Base-by-base conservation (phyloP, 1,140 invertebrate genomes). In the Leguminivora glycinivorella region DNA sequence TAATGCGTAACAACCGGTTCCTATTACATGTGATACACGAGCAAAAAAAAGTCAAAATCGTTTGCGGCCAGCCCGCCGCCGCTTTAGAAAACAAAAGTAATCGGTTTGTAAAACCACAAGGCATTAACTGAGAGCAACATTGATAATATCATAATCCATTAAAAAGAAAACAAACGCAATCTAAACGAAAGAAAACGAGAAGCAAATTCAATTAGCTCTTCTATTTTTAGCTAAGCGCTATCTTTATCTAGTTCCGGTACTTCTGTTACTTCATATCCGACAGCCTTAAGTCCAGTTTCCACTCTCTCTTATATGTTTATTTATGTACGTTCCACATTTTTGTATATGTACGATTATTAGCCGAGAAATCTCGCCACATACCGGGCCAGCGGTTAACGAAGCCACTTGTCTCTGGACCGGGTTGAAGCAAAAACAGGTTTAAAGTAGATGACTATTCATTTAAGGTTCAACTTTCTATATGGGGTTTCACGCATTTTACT, bases 251-350 rank as follows among this genome's bases (percentile, higher is more conserved):
- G 58, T 63, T 63, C 58, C 58, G 58, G 58, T 22, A 29, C n/a
- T 63, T 63, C 26, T 63, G 58, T 63, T 63, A 63, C 58, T 31
- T 63, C 58, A 63, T 58, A 58, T 34, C 58, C 58, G 26, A 58
- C 56, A 58, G 58, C 58, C 73, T 68, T 63, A 70, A 24, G 68
- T 77, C 74, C 78, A 72, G 75, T 60, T 71, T 63, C 58, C 69
- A 79, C 84, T 82, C 81, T 84, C 82, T 83, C 82, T 80, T 66
- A 70, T 77, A 70, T 75, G 68, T 74, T 75, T 79, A 84, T 83
- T 80, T 82, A 84, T 82, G 74, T 76, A 74, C 76, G 82, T 82
- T 82, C 82, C 73, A 83, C 78, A 83, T 85, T 76, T 80, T 76
- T 78, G 75, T 81, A 76, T 79, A 70, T 73, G 71, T 72, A 74